Conservation (phyloP, 2,113 vertebrate genomes). For the Lanius ludovicianus region DNA sequence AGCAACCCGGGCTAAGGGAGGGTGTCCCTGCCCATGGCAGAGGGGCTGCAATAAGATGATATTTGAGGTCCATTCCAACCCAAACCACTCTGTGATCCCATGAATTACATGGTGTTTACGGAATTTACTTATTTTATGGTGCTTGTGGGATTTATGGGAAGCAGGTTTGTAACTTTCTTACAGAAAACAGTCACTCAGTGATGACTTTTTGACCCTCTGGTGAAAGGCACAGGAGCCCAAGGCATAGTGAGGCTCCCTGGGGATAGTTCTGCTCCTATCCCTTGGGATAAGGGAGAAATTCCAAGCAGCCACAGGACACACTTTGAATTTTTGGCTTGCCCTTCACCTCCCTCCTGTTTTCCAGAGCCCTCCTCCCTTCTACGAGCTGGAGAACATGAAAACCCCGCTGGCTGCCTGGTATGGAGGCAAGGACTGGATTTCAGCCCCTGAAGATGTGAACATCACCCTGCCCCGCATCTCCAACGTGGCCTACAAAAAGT, state of each 20-base stretch:
- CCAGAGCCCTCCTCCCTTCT: constrained; percentile 71
- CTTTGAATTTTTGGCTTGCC: not conserved
- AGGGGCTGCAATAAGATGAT: no score
- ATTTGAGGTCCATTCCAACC: not conserved
- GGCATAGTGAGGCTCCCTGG: not conserved
- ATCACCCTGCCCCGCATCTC: constrained; percentile 60
- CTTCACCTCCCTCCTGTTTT: not conserved
- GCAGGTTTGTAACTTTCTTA: not conserved
- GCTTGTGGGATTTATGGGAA: not conserved
- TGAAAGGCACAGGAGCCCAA: not conserved
- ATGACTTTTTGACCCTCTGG: not conserved
- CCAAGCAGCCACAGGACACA: not conserved
- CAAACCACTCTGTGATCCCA: not conserved
- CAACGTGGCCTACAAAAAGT: constrained; percentile 70
- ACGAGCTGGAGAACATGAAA: constrained; percentile 75
- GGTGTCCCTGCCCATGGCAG: not conserved
- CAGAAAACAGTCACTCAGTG: not conserved
- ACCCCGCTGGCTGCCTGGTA: constrained; percentile 72
- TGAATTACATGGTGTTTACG: not conserved
- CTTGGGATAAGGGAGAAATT: not conserved
- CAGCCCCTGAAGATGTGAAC: constrained; percentile 60
- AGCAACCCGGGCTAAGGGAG: not conserved
- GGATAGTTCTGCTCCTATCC: not conserved
- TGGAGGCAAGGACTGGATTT: constrained; percentile 76
- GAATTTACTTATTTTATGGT: no score